Evolutionary conservation across 2,888 invertebrate species (phyloP).

Genomic region (Kryphioiulus occultus): DNA sequence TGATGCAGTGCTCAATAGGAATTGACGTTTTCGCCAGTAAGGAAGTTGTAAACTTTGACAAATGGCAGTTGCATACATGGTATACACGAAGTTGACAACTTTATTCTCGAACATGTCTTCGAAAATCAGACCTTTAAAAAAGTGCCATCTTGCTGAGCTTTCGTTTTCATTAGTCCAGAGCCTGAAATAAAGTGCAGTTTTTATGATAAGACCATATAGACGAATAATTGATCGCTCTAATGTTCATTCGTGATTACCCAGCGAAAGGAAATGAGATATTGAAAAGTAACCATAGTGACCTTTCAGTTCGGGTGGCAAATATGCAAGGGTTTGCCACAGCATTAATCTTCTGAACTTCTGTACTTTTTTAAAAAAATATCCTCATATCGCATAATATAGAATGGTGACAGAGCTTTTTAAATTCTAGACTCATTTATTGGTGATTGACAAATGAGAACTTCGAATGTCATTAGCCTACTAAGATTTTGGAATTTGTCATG

Average conservation of each 20-base stretch:
- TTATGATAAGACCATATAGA: neutral
- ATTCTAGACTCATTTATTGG: too few species aligned
- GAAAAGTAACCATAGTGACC: neutral
- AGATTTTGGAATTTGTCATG: too few species aligned
- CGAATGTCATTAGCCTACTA: too few species aligned
- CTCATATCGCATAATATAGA: neutral
- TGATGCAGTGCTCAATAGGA: neutral
- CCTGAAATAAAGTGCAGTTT: neutral
- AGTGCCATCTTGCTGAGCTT: neutral
- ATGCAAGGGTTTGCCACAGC: neutral
- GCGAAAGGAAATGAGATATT: neutral
- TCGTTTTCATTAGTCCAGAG: too few species aligned
- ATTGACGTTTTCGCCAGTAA: neutral
- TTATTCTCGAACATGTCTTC: neutral
- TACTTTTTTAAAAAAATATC: neutral
- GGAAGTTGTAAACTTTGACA: slow-evolving; percentile 33
- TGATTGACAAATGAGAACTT: too few species aligned
- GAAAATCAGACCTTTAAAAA: neutral
- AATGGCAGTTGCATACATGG: neutral
- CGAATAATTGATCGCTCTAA: neutral
- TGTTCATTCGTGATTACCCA: neutral
- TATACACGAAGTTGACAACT: neutral
- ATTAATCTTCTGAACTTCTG: neutral
- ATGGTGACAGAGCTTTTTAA: too few species aligned
- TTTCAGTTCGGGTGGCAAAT: neutral